These are phyloP conservation scores for Diorhabda elongata DNA, from an alignment of 1,140 invertebrate species.

Conservation along the genomic window DNA sequence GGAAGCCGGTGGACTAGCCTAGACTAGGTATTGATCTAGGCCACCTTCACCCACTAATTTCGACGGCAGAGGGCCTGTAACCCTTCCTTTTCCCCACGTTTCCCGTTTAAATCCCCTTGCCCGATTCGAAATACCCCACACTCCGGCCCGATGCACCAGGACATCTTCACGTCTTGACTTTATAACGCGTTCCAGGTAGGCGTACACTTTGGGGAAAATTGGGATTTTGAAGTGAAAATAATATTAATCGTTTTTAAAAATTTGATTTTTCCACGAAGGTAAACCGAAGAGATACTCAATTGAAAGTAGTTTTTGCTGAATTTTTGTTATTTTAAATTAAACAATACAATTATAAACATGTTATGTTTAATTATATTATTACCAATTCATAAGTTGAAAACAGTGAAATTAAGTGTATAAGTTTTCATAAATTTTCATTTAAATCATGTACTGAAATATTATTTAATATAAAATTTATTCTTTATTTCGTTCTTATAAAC, in stretches of 20 bases:
- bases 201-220: background rate
- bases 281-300: background rate
- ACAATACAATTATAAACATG: no score
- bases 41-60: slow-evolving; percentile 48
- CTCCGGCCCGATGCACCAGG: slow-evolving; percentile 28
- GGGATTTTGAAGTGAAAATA: background rate
- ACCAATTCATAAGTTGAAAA: no score
- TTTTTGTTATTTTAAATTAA: background rate
- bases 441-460: no score
- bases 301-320: background rate
- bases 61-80: slow-evolving; percentile 29
- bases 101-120: background rate
- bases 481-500: background rate
- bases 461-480: background rate
- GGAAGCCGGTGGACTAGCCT: slow-evolving; percentile 39
- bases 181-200: slow-evolving; percentile 23
- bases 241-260: background rate
- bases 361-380: no score
- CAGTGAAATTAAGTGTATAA: no score
- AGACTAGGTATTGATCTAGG: slow-evolving; percentile 46
- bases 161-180: slow-evolving; percentile 42
- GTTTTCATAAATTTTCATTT: no score
- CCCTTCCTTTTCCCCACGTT: slow-evolving; percentile 6
- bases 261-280: background rate
- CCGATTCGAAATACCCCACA: background rate